Evolutionary conservation across 2,797 vertebrate genomes (phyloP).

Genomic region (Apogon hyalosoma): DNA sequence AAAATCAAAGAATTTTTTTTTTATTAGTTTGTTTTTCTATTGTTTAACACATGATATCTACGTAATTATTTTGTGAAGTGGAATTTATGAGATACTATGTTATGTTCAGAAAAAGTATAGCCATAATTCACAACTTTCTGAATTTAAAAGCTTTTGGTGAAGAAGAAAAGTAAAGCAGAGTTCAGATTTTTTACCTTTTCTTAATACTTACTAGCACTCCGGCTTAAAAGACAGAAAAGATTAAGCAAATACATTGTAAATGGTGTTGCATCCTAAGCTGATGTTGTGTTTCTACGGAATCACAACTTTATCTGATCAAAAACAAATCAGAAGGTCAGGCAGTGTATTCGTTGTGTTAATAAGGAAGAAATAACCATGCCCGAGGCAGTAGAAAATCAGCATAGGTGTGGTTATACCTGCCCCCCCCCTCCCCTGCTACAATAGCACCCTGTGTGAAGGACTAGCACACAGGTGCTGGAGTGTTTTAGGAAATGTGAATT

Average conservation of each 20-base stretch:
- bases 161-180: neutral
- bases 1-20: neutral
- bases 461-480: slow-evolving; percentile 60
- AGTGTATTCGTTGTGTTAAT: slow-evolving; percentile 48
- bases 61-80: too few species aligned
- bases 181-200: neutral
- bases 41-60: too few species aligned
- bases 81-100: too few species aligned
- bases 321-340: slow-evolving; percentile 61
- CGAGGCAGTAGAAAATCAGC: slow-evolving; percentile 85
- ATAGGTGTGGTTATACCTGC: slow-evolving; percentile 84
- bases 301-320: slow-evolving; percentile 18
- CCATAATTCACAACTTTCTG: neutral
- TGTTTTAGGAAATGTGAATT: slow-evolving; percentile 57
- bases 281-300: neutral
- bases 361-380: slow-evolving; percentile 83
- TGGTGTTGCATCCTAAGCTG: neutral
- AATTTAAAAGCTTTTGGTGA: neutral
- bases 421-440: slow-evolving; percentile 55
- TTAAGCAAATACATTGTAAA: neutral
- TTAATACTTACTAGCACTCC: neutral
- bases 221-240: neutral
- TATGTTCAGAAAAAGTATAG: too few species aligned
- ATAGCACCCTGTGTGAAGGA: slow-evolving; percentile 58
- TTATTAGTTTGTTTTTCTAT: too few species aligned